phyloP scores from a whole-genome alignment of 2,797 vertebrate genomes.

The Hemibagrus guttatus region DNA sequence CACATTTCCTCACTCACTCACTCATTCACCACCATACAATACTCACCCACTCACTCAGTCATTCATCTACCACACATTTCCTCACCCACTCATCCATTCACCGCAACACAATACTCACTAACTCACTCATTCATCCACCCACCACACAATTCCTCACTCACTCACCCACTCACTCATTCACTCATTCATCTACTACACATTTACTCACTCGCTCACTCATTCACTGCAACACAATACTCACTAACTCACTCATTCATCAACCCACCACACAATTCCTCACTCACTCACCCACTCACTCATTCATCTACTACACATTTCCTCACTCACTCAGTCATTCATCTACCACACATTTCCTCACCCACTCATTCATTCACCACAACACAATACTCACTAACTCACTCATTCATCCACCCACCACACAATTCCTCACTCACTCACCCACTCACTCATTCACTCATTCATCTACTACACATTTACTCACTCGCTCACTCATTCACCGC shows the following conservation, averaged over 20 bases:
- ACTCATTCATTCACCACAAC: not conserved
- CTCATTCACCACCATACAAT: not conserved
- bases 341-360: too few relatives aligned
- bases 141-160: too few relatives aligned
- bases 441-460: not conserved
- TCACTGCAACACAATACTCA: not conserved
- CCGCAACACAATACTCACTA: not conserved
- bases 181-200: not conserved
- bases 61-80: too few relatives aligned
- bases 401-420: not conserved
- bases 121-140: too few relatives aligned
- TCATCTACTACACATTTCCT: not conserved
- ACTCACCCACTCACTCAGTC: not conserved
- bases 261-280: not conserved
- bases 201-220: not conserved
- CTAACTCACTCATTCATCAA: not conserved
- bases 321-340: not conserved
- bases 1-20: not conserved
- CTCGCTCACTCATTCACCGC: not conserved
- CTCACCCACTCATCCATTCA: not conserved
- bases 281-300: not conserved
- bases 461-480: not conserved
- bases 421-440: too few relatives aligned
- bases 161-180: not conserved
- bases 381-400: not conserved